Base-by-base conservation (phyloP, 2,888 invertebrate genomes). In the Dryobotodes eremita region DNA sequence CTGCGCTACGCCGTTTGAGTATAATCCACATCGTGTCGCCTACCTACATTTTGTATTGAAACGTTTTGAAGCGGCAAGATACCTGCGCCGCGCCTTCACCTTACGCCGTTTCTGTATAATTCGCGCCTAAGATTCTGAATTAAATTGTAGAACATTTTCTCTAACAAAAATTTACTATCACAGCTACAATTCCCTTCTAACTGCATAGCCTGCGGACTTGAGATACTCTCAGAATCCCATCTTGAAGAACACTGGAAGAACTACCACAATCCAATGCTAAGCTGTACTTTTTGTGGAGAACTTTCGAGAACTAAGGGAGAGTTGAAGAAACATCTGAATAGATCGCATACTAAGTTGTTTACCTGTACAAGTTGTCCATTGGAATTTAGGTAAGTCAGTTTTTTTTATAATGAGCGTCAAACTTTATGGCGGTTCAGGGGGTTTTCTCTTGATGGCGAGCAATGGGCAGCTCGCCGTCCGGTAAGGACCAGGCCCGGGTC, bases 261-360 rank as follows among this genome's bases (percentile, higher is more conserved):
- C 0, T 11, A 17, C 0, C 89, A 89, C 65, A 87, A 75, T 0
- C 23, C 42, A 7, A 79, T 89, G 75, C 77, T 88, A 64, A 83
- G 85, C 6, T 95, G 95, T 48, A 80, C 57, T 0, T 53, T 90
- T 20, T 95, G 95, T 48, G 65, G 73, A 0, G 86, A 90, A 15
- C 80, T 89, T 5, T 90, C 85, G 2, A 86, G 87, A 5, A 80
- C 85, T 0, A 71, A 80, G 0, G 77, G 79, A 0, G 90, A 84
- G 11, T 82, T 93, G 6, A 86, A 90, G 13, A 84, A 86, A 8
- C 89, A 91, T 26, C 83, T 93, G 4, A 86, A 88, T 13, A 76
- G 86, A 0, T 64, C 72, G 0, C 95, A 95, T 55, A 82, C 85
- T 0, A 87, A 86, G 13, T 66, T 82, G 0, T 94, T 91, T n/a